Conservation (phyloP, 2,113 vertebrate genomes). For the Sciurus niger region DNA sequence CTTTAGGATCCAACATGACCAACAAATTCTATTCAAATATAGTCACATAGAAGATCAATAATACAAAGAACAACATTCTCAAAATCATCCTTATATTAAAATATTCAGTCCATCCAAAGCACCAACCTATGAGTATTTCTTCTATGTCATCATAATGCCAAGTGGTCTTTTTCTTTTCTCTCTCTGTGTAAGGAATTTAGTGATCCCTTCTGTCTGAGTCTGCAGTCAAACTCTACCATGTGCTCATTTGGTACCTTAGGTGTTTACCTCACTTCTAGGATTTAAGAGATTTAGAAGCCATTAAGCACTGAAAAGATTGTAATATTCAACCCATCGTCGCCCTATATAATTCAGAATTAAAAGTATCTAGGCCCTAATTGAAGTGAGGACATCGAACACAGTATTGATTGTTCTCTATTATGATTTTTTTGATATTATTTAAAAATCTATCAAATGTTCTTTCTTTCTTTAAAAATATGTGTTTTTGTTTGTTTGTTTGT, state of each 20-base stretch:
- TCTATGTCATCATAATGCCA: background rate
- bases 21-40: background rate
- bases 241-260: background rate
- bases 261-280: background rate
- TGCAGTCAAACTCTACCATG: background rate
- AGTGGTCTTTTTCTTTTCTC: background rate
- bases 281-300: background rate
- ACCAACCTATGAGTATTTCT: background rate
- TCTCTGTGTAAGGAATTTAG: background rate
- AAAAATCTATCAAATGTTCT: background rate
- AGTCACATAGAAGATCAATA: background rate
- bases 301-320: background rate
- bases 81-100: background rate
- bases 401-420: background rate
- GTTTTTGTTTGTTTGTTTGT: background rate
- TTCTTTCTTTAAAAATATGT: background rate
- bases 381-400: background rate
- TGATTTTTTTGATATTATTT: background rate
- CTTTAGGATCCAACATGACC: background rate
- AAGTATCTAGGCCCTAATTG: background rate
- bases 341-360: slow-evolving; percentile 2
- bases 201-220: background rate
- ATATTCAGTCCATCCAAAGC: background rate
- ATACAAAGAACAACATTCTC: background rate
- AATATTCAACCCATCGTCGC: background rate